phyloP scores from a whole-genome alignment of 2,797 vertebrate species.

The Babyrousa celebensis region DNA sequence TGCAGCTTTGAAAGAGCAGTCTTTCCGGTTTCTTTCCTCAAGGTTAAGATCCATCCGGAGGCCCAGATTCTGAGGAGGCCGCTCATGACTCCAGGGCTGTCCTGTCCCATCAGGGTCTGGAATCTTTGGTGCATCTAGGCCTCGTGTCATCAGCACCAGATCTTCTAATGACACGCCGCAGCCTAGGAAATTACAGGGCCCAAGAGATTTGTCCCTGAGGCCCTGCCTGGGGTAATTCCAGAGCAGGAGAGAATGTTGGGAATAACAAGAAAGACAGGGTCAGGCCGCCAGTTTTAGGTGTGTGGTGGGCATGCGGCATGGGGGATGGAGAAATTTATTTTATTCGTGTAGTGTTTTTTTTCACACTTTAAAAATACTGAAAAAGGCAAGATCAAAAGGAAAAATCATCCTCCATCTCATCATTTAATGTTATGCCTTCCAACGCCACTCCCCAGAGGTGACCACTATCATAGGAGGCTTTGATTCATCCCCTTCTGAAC shows the following conservation, averaged over 20 bases:
- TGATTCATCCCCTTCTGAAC: background rate
- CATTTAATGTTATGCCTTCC: background rate
- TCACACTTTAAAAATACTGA: background rate
- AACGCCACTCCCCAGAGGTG: background rate
- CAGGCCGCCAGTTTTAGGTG: background rate
- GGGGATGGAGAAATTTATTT: background rate
- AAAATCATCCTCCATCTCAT: background rate
- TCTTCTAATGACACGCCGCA: constrained; percentile 70
- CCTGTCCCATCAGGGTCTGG: constrained; percentile 14
- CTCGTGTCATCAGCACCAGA: constrained; percentile 60
- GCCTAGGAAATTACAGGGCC: constrained; percentile 77
- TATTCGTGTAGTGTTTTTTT: background rate
- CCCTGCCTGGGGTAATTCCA: constrained; percentile 75
- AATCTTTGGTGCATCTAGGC: constrained; percentile 66
- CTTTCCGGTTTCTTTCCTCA: background rate
- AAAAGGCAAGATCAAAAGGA: constrained; percentile 44
- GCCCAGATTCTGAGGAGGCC: background rate
- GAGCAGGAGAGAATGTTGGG: constrained; percentile 66
- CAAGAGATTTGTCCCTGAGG: background rate
- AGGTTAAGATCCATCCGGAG: background rate
- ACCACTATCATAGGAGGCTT: background rate
- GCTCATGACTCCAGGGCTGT: background rate
- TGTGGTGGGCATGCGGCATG: background rate
- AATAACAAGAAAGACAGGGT: constrained; percentile 48
- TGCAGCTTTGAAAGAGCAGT: background rate